Evolutionary conservation across 2,888 invertebrate species (phyloP), one percentile per base, ranked within the genome.

Genomic region (Cheilosia variabilis): DNA sequence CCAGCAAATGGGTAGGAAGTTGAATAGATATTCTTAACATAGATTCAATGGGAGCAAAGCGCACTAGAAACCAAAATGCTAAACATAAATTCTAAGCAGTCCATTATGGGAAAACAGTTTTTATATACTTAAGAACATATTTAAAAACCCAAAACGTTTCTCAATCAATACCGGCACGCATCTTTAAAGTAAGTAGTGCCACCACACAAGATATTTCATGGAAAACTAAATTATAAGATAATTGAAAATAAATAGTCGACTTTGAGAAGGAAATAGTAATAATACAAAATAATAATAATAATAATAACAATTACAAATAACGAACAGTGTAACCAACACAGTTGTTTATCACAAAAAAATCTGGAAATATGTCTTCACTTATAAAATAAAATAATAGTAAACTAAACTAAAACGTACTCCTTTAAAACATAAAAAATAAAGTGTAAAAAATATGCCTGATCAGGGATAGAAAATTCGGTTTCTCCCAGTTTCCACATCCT

Each of bases 311-410:
- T 19, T 41, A 50, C n/a, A 50, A 71, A 17, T 58, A 45, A 43
- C 7, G n/a, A 31, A 43, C 19, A 69, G 58, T 22, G 27, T 41
- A 58, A 17, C 50, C 43, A 45, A 55, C 52, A 55, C 1, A 27
- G 34, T 10, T 43, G n/a, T 63, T 79, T 80, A 80, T 80, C 80
- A 80, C 80, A 80, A 75, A 75, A 62, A 31, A 75, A 75, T 75
- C 60, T 68, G 60, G 66, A 73, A 73, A 73, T 66, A 57, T 43
- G 31, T 58, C 45, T 57, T 31, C 55, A 78, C 57, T 79, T 24
- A 72, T 52, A 37, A 10, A 4, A 52, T 22, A 65, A 41, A 4
- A 52, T 22, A 65, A 41, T 31, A 52, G 7, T 37, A 52, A 65
- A 47, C 27, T 43, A 31, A 58, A 60, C 17, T 17, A 13, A 71